Evolutionary conservation across 2,888 invertebrate species (phyloP).

Genomic region (Apotomis betuletana): DNA sequence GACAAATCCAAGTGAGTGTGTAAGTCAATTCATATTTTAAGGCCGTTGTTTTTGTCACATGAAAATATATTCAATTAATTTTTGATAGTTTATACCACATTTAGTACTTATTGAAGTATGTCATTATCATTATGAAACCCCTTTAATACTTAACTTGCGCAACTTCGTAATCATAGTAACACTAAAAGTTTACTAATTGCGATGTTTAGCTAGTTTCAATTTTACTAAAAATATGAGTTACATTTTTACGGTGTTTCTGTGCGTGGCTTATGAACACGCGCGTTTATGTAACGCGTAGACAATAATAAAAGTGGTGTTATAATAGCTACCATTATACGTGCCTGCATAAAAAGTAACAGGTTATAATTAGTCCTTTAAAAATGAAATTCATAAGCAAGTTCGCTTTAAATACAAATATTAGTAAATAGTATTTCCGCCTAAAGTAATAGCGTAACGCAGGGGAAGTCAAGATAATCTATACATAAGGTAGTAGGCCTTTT

Average conservation of each 20-base stretch:
- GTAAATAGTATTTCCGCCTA: slow-evolving; percentile 21
- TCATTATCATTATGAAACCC: background rate
- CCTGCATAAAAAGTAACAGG: background rate
- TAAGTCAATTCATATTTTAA: background rate
- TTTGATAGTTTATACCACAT: background rate
- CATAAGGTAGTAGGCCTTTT: slow-evolving; percentile 11
- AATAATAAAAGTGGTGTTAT: background rate
- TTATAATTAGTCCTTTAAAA: too few species aligned
- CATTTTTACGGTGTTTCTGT: background rate
- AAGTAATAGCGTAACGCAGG: slow-evolving; percentile 9
- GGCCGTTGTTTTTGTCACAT: slow-evolving; percentile 22
- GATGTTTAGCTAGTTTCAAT: background rate
- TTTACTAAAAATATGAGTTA: background rate
- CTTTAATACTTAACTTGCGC: background rate
- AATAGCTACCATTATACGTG: background rate
- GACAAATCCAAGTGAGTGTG: slow-evolving; percentile 20
- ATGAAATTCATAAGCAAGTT: background rate
- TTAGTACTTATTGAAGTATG: background rate
- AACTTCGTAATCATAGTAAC: background rate
- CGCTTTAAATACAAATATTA: background rate
- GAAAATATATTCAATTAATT: slow-evolving; percentile 7
- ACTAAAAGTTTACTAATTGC: background rate
- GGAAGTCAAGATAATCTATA: slow-evolving; percentile 10
- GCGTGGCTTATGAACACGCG: slow-evolving; percentile 9
- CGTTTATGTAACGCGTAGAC: slow-evolving; percentile 4